A percentile compares a stretch with the other conserved stretches of the same genome.
Conservation (phyloP, 2,797 vertebrate species). For the Pangasius mekongensis region DNA sequence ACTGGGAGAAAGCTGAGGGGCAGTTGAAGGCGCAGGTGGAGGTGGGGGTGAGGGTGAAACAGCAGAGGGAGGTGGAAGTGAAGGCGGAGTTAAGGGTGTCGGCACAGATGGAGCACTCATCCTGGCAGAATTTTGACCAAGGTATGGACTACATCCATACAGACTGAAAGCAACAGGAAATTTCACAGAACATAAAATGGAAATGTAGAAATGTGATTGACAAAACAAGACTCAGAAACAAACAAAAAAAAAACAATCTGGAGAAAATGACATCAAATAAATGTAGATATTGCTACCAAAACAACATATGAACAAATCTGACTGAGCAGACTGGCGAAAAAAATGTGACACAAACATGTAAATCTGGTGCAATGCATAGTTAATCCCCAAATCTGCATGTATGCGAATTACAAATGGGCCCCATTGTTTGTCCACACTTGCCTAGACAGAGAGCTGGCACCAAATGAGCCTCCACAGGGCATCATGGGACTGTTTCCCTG, state of each 20-base stretch:
- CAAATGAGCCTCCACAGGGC: conserved; percentile 86
- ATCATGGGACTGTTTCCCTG: conserved; percentile 92
- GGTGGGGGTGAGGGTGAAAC: conserved; percentile 66
- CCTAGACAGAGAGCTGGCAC: conserved; percentile 94
- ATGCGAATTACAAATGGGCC: not conserved
- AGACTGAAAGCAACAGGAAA: conserved; percentile 82
- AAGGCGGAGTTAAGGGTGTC: conserved; percentile 63
- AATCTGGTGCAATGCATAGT: conserved; percentile 9
- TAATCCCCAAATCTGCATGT: conserved; percentile 11
- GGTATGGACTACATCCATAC: conserved; percentile 91
- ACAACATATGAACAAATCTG: not conserved
- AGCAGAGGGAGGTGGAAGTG: not conserved
- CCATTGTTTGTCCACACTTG: conserved; percentile 71
- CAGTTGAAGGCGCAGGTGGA: conserved; percentile 53
- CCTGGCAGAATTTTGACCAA: conserved; percentile 77
- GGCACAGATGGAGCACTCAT: conserved; percentile 75
- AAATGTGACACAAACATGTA: not conserved
- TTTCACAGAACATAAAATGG: conserved; percentile 31
- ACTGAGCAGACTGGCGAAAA: not conserved
- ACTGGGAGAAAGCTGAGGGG: conserved; percentile 63
- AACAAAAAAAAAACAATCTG: not conserved
- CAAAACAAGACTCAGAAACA: not conserved
- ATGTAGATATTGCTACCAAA: not conserved
- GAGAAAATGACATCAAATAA: not conserved
- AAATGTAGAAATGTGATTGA: not conserved